Evolutionary conservation across 2,888 invertebrate genomes (phyloP), one percentile per base, ranked within the genome.

Genomic region (Agrenia bidenticulata): DNA sequence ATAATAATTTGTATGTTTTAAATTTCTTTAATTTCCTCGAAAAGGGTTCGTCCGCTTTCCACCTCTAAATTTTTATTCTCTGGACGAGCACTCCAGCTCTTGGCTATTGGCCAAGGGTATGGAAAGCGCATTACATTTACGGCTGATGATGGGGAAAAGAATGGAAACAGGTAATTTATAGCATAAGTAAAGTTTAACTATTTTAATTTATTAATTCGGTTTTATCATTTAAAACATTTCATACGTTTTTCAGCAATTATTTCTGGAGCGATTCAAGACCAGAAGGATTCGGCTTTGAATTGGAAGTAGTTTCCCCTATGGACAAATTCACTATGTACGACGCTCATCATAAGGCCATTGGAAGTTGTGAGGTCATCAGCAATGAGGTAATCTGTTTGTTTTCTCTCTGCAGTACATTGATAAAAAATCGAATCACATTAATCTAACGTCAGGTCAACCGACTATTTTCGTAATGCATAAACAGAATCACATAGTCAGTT

Each of bases 211-310:
- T n/a, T n/a, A n/a, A n/a, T n/a, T n/a, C n/a, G n/a, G n/a, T n/a
- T n/a, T n/a, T n/a, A n/a, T n/a, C n/a, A n/a, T n/a, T n/a, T n/a
- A n/a, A n/a, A n/a, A n/a, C n/a, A n/a, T n/a, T n/a, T n/a, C n/a
- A n/a, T n/a, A n/a, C n/a, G n/a, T n/a, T n/a, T 21, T 60, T 23
- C 42, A 73, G 83, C 56, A 87, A 88, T 78, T 89, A 87, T 79
- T 89, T 90, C 82, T 90, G 89, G 88, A 87, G 88, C 24, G 90
- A 90, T 81, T 89, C 88, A 39, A 82, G 85, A 69, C 85, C 86
- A 1, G 86, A 86, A 79, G 90, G 90, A 57, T 89, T 86, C 78
- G 87, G 86, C 37, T 89, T 90, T 79, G 87, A 87, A 78, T 81
- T 87, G 67, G 86, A 87, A 77, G 85, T 87, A 0, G 83, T 89